Conservation (phyloP, 2,888 invertebrate genomes). For the Cyaniris semiargus region DNA sequence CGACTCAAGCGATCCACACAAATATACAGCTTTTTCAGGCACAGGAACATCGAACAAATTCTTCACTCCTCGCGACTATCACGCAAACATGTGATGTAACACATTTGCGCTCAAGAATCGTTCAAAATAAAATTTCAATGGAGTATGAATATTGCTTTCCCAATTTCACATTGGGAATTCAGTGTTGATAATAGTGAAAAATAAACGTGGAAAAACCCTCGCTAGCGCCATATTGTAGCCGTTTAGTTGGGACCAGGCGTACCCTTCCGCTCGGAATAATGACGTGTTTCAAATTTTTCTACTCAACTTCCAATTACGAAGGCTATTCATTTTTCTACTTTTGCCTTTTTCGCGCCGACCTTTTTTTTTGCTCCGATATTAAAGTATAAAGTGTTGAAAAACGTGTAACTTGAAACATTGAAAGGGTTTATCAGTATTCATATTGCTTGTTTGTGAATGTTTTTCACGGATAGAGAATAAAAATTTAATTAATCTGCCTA, state of each 20-base stretch:
- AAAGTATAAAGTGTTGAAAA: constrained; percentile 15
- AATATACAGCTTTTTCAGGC: not conserved
- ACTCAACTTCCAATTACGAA: constrained; percentile 13
- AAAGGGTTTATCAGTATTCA: not conserved
- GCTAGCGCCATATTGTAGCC: constrained; percentile 10
- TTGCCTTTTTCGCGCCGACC: constrained; percentile 13
- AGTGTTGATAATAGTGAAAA: constrained; percentile 18
- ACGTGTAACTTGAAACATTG: constrained; percentile 2
- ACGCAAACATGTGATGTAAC: not conserved
- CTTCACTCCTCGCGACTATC: not conserved
- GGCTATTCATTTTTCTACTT: constrained; percentile 19
- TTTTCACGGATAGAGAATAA: not conserved
- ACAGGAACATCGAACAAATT: not conserved
- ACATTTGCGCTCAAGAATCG: not conserved
- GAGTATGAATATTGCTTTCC: constrained; percentile 15
- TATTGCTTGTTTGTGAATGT: not conserved
- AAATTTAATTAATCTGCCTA: not conserved
- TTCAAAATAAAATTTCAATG: not conserved
- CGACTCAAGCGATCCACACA: not conserved
- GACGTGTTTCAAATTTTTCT: constrained; percentile 27
- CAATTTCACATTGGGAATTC: constrained; percentile 1
- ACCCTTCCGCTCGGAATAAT: constrained; percentile 26
- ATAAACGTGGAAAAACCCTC: not conserved
- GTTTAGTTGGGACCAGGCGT: constrained; percentile 9
- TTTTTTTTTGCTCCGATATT: constrained; percentile 18